A percentile compares a stretch with the other conserved stretches of the same genome.
These are phyloP conservation scores for Hofmannophila pseudospretella DNA, from an alignment of 2,888 invertebrate genomes.

Conservation along the genomic window DNA sequence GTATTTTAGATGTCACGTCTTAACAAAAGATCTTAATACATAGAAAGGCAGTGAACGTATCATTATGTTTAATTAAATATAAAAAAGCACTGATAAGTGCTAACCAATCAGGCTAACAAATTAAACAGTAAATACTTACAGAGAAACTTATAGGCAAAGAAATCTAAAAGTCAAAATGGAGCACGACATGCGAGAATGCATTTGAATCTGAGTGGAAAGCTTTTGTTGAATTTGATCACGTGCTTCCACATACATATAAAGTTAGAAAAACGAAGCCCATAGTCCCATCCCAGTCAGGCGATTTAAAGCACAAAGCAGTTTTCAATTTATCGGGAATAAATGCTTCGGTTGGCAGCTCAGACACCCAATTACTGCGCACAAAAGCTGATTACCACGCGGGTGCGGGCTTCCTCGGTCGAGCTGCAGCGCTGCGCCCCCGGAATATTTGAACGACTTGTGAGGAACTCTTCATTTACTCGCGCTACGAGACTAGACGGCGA, in stretches of 20 bases:
- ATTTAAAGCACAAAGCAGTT: conserved; percentile 71
- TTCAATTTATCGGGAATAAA: conserved; percentile 77
- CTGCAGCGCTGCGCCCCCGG: conserved; percentile 38
- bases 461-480: conserved; percentile 63
- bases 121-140: no score
- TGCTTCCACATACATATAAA: no score
- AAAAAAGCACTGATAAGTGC: no score
- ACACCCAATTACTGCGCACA: conserved; percentile 76
- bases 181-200: no score
- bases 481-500: conserved; percentile 40
- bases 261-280: conserved; percentile 48
- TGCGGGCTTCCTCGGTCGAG: conserved; percentile 40
- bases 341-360: conserved; percentile 76
- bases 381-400: conserved; percentile 74
- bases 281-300: conserved; percentile 41
- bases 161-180: no score
- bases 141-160: no score
- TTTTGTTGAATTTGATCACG: conserved; percentile 16
- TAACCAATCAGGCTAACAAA: no score
- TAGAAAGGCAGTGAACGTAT: no score
- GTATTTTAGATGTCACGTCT: no score
- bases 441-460: conserved; percentile 63
- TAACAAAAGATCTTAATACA: no score
- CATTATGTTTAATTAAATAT: no score
- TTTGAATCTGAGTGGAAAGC: no score